Percentiles rank a stretch among this genome's conserved stretches.
Conservation (phyloP, 2,797 vertebrate genomes). For the Halcyon leucocephala region DNA sequence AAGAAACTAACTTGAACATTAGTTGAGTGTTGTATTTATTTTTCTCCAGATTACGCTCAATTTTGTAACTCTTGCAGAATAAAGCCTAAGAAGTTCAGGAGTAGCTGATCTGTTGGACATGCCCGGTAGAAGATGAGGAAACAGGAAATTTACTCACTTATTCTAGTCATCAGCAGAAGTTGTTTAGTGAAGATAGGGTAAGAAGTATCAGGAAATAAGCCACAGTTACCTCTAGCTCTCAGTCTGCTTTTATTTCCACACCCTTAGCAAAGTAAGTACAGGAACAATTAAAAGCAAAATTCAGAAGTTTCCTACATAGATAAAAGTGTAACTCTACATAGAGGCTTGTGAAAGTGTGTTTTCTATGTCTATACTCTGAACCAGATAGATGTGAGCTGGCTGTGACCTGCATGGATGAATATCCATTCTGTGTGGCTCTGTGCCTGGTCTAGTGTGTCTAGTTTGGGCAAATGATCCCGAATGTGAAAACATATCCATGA, state of each 20-base stretch:
- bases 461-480: neutral
- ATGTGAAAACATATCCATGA: neutral
- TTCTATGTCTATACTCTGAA: neutral
- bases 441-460: neutral
- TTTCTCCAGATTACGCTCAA: neutral
- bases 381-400: neutral
- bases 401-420: neutral
- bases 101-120: fast-evolving
- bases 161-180: neutral
- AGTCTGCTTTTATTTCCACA: neutral
- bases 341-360: neutral
- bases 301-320: neutral
- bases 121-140: neutral
- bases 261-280: neutral
- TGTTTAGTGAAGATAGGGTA: neutral
- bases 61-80: neutral
- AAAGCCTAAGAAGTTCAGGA: neutral
- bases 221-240: neutral
- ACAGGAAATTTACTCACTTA: neutral
- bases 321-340: neutral
- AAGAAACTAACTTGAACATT: neutral
- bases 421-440: neutral
- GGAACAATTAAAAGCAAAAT: neutral
- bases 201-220: neutral
- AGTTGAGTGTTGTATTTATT: neutral